Base-by-base conservation (phyloP, 2,888 invertebrate genomes). In the Tiliacea aurago region DNA sequence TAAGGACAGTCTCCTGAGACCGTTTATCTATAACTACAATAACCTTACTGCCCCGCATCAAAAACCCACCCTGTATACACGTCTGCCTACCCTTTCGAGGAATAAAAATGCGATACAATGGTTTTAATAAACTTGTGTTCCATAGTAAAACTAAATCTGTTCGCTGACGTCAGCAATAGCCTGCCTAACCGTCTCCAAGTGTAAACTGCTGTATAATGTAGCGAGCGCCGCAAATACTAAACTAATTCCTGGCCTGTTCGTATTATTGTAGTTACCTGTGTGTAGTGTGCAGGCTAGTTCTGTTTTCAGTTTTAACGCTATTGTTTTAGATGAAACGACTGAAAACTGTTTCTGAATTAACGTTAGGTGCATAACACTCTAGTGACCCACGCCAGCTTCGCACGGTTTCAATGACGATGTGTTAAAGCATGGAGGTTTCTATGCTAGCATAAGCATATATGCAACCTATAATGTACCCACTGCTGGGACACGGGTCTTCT, bases 131-230 rank as follows among this genome's bases (percentile, higher is more conserved):
- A 43, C 41, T 1, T 15, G 33, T 47, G 33, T 23, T 80, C 51
- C 11, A 13, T 15, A 47, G n/a, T 15, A 41, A 65, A 47, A 45
- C 20, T 53, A 47, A 63, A 80, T 45, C 55, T 45, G 41, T 51
- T n/a, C 43, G 15, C n/a, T 43, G 47, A 51, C 64, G 53, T 53
- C 68, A 53, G 64, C 51, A 41, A 59, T 61, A 67, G 45, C 20
- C 56, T 20, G 41, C 13, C 20, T 37, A 45, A 43, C 49, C 47
- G 28, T 28, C 13, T 61, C 37, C n/a, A 13, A 59, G 43, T 37
- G 53, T 23, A 41, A 72, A 63, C 68, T 83, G 53, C 41, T 78
- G 47, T 69, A 83, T 68, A 73, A 72, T 72, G 53, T 67, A 72
- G 61, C 41, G 10, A 23, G 43, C 53, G 13, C 51, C 41, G 51